phyloP scores from a whole-genome alignment of 2,797 vertebrate species.

The Ptychadena robeensis region DNA sequence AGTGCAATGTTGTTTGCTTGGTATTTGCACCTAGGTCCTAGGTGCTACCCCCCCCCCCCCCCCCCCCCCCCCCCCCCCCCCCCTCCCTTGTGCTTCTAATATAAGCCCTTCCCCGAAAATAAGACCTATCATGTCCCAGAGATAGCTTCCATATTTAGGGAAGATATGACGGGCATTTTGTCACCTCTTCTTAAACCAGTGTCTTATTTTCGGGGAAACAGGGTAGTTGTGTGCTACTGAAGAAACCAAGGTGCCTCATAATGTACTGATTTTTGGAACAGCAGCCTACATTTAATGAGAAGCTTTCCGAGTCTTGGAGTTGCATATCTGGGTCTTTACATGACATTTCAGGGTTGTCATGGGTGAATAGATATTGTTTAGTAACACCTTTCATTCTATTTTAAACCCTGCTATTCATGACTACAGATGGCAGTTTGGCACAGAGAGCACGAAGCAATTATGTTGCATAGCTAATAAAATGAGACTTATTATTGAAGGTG shows the following conservation, averaged over 20 bases:
- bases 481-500: not conserved
- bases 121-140: too few species aligned
- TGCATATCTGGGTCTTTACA: too few species aligned
- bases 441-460: slow-evolving; percentile 11
- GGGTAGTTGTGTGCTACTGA: not conserved
- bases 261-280: not conserved
- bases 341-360: not conserved
- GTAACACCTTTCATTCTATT: slow-evolving; percentile 1
- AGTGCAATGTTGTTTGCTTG: too few species aligned
- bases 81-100: too few species aligned
- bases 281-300: not conserved
- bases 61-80: too few species aligned
- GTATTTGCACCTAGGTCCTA: too few species aligned
- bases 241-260: not conserved
- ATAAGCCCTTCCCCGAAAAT: too few species aligned
- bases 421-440: slow-evolving; percentile 12
- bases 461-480: not conserved
- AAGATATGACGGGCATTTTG: too few species aligned
- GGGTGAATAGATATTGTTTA: not conserved
- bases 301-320: not conserved
- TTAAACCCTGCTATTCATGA: slow-evolving; percentile 22
- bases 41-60: too few species aligned
- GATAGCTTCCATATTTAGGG: too few species aligned
- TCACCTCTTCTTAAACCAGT: too few species aligned
- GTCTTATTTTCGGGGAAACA: too few species aligned